phyloP scores from a whole-genome alignment of 2,888 invertebrate genomes.

The Luffia ferchaultella region DNA sequence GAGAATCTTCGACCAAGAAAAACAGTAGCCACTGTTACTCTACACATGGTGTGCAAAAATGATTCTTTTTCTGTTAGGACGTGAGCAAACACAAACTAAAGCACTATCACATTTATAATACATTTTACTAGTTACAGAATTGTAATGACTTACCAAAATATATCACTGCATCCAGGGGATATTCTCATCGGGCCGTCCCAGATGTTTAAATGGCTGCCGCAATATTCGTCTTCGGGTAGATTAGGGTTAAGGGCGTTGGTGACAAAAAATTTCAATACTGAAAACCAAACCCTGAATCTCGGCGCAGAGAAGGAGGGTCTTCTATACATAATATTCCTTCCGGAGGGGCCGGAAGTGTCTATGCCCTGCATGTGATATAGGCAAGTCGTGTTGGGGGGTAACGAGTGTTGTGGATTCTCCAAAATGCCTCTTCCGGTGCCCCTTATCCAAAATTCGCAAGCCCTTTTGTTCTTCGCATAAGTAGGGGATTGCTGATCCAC shows the following conservation, averaged over 20 bases:
- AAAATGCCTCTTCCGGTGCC: constrained; percentile 82
- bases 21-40: too few relatives aligned
- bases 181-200: constrained; percentile 87
- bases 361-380: constrained; percentile 81
- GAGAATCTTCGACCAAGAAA: too few relatives aligned
- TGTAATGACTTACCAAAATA: constrained; percentile 72
- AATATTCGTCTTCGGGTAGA: constrained; percentile 77
- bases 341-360: constrained; percentile 67
- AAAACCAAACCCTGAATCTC: constrained; percentile 85
- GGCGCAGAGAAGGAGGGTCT: constrained; percentile 69
- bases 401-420: constrained; percentile 84
- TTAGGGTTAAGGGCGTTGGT: constrained; percentile 70
- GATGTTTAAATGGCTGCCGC: constrained; percentile 83
- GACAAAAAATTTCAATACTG: constrained; percentile 86
- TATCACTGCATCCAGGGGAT: constrained; percentile 80
- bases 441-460: constrained; percentile 87
- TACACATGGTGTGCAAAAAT: too few relatives aligned
- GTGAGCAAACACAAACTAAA: too few relatives aligned
- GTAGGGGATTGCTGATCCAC: constrained; percentile 85
- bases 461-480: constrained; percentile 84
- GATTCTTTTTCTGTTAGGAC: too few relatives aligned
- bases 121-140: too few relatives aligned
- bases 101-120: too few relatives aligned
- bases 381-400: constrained; percentile 89
- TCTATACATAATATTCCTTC: constrained; percentile 62